Base-by-base conservation (phyloP, 2,113 vertebrate species). In the Myrmecobius fasciatus region DNA sequence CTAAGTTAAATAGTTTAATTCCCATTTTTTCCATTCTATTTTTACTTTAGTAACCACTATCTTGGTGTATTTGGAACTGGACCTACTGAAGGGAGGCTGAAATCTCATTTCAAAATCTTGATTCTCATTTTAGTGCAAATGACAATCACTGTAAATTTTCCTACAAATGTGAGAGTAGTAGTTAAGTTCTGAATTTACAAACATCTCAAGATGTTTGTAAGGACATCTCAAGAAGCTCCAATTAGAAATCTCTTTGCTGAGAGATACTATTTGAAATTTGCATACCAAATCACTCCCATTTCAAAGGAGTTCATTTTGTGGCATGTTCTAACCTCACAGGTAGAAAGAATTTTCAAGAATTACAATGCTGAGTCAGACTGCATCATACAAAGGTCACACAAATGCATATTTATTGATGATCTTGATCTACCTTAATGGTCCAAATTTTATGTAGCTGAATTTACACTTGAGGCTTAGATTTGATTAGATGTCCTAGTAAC, bases 401-500 rank as follows among this genome's bases (percentile, higher is more conserved):
- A 51, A 0, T 28, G 8, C 89, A 22, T 56, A 56, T 94, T 94
- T 95, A 92, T 91, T 89, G 91, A 90, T 91, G 52, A 49, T 22
- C 92, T 92, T 67, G 94, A 60, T 53, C 89, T 92, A 93, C 75
- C 67, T 90, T 91, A 36, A 67, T 93, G 93, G 51, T 10, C 43
- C 89, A 43, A 5, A 93, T 31, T 94, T 95, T 88, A 12, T 92
- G 92, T 24, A 92, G 24, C 96, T 95, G 60, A 90, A 54, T 95
- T 96, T 95, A 95, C 88, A 91, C 56, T 49, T 53, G 95, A 93
- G 92, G 91, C 47, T 95, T 90, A 91, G 91, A 89, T 90, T 90
- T n/a, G 53, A 94, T 48, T 53, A 95, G 17, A 96, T 92, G n/a
- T 93, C 95, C 9, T 95, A 94, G 91, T 93, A 60, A 97, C 28